phyloP scores from a whole-genome alignment of 2,888 invertebrate genomes.

The Hyposoter dolosus region DNA sequence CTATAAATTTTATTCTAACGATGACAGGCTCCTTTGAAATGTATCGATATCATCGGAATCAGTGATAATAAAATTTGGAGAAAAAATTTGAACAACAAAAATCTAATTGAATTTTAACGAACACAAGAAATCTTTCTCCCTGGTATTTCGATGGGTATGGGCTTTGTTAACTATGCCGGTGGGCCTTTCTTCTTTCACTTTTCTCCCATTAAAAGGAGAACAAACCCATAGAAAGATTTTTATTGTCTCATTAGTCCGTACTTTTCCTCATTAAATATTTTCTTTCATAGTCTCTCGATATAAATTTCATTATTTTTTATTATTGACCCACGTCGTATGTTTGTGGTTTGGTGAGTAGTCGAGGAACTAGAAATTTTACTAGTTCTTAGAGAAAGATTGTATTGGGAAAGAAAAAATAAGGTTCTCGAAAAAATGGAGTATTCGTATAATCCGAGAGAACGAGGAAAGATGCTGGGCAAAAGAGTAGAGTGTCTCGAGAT shows the following conservation, averaged over 20 bases:
- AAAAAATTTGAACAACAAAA: neutral
- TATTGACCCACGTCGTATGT: constrained; percentile 26
- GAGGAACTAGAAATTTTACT: constrained; percentile 33
- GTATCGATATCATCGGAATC: neutral
- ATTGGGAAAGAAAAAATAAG: constrained; percentile 41
- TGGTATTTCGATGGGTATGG: neutral
- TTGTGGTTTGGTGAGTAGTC: constrained; percentile 10
- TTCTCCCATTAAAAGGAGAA: constrained; percentile 17
- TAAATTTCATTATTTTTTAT: constrained; percentile 46
- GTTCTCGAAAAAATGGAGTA: constrained; percentile 55
- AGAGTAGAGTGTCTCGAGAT: constrained; percentile 25
- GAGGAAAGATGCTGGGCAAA: constrained; percentile 39
- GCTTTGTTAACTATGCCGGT: constrained; percentile 23
- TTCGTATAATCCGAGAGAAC: constrained; percentile 63
- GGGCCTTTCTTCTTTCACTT: constrained; percentile 29
- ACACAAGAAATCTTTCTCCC: neutral
- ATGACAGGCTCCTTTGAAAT: neutral
- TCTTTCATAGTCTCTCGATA: constrained; percentile 22
- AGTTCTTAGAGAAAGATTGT: constrained; percentile 48
- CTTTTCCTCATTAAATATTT: constrained; percentile 23
- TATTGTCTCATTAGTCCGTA: constrained; percentile 49
- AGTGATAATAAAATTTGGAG: neutral
- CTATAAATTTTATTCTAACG: neutral
- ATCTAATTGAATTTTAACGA: neutral
- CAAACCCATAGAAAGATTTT: constrained; percentile 46